These are phyloP conservation scores for Phalacrocorax brasilianus DNA, from an alignment of 2,113 vertebrate species.

Conservation along the genomic window DNA sequence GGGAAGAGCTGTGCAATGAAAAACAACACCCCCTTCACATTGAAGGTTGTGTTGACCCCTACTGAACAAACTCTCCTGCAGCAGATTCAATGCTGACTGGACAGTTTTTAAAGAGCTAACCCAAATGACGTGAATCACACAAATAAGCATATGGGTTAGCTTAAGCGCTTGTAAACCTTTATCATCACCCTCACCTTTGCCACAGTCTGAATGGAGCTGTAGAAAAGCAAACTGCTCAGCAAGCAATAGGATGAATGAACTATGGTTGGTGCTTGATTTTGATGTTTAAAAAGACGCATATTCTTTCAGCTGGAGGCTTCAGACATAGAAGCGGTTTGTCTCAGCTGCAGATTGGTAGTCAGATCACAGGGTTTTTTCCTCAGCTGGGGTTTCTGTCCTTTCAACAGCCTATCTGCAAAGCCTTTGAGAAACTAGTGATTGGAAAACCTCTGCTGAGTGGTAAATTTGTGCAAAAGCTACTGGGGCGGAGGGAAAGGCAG, in stretches of 20 bases:
- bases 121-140: rapidly evolving
- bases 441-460: neutral
- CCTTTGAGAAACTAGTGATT: neutral
- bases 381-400: neutral
- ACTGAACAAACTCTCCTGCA: neutral
- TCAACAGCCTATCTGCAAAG: neutral
- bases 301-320: neutral
- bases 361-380: neutral
- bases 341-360: neutral
- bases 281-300: neutral
- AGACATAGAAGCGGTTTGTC: neutral
- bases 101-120: neutral
- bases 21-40: neutral
- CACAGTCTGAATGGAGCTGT: neutral
- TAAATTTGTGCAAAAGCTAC: neutral
- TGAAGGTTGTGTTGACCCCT: slow-evolving; percentile 7
- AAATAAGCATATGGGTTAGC: neutral
- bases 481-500: rapidly evolving
- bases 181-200: neutral
- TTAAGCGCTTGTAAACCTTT: neutral
- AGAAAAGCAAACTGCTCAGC: neutral
- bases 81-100: neutral
- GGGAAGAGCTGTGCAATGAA: neutral
- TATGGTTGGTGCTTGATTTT: neutral
- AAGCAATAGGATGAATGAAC: neutral